Percentiles rank a stretch among this genome's conserved stretches.
phyloP scores from a whole-genome alignment of 2,888 invertebrate species.

The Drosophila robusta region DNA sequence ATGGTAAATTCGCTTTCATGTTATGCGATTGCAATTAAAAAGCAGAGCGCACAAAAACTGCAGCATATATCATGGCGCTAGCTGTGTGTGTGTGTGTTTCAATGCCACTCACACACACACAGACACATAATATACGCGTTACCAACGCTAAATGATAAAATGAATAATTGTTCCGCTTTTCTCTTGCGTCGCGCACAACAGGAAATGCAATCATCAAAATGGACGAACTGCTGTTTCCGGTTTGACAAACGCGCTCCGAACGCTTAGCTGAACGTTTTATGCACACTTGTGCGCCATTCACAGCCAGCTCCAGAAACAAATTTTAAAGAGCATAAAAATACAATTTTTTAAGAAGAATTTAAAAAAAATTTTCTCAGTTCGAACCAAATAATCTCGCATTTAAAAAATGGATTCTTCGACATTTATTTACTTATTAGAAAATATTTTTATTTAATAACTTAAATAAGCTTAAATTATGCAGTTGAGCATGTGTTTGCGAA shows the following conservation, averaged over 20 bases:
- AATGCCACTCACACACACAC: slow-evolving; percentile 6
- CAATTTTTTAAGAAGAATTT: no score
- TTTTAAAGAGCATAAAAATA: no score
- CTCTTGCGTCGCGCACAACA: slow-evolving; percentile 15
- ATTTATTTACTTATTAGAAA: no score
- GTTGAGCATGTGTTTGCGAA: neutral
- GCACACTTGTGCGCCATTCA: slow-evolving; percentile 7
- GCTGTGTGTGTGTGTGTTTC: neutral
- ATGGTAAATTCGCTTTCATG: slow-evolving; percentile 57
- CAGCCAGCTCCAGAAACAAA: neutral
- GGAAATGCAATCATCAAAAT: slow-evolving; percentile 55
- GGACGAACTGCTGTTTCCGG: slow-evolving; percentile 43
- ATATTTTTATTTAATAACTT: no score
- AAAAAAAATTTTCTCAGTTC: no score
- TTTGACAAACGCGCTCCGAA: slow-evolving; percentile 42
- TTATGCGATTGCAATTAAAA: slow-evolving; percentile 70
- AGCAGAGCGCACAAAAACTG: slow-evolving; percentile 34
- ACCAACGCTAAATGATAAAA: slow-evolving; percentile 53
- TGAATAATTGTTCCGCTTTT: slow-evolving; percentile 51
- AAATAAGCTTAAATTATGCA: neutral
- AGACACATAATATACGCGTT: slow-evolving; percentile 19
- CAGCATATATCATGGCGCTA: slow-evolving; percentile 43
- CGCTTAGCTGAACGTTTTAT: slow-evolving; percentile 32
- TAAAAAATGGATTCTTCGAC: no score
- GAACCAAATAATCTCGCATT: no score